These are phyloP conservation scores for Tyrophagus putrescentiae DNA, from an alignment of 1,140 invertebrate genomes.

Conservation along the genomic window DNA sequence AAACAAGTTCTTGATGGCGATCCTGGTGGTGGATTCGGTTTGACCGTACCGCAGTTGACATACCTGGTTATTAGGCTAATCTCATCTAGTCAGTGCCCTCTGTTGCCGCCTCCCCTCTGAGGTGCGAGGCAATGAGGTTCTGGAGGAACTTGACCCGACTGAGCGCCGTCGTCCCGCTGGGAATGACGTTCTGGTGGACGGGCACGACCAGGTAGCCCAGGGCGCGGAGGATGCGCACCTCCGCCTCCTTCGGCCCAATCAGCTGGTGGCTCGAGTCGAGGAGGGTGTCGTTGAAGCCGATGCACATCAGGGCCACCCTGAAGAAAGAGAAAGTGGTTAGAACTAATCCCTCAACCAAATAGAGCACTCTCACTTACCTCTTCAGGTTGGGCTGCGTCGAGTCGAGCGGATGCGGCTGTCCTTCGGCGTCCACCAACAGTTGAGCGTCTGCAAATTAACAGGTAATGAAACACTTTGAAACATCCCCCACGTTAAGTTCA, in stretches of 20 bases:
- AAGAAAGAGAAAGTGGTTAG: neutral
- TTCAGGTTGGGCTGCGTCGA: neutral
- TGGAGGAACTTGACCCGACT: slow-evolving; percentile 13
- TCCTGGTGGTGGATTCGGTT: neutral
- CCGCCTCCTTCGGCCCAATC: slow-evolving; percentile 5
- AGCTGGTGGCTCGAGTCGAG: neutral
- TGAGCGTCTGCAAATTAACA: slow-evolving; percentile 4
- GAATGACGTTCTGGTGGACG: neutral
- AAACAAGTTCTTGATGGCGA: neutral
- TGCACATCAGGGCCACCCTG: slow-evolving; percentile 13
- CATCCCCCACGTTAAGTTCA: neutral
- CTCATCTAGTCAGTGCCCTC: too few species aligned
- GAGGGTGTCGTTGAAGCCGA: slow-evolving; percentile 15
- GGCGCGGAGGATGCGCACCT: neutral
- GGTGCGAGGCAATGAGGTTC: neutral
- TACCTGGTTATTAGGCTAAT: neutral
- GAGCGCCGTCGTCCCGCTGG: neutral
- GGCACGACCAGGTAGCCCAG: slow-evolving; percentile 7
- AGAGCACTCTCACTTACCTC: neutral
- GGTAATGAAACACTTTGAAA: neutral
- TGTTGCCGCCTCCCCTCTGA: neutral
- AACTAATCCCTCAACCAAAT: neutral
- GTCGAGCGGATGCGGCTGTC: neutral
- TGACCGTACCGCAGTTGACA: neutral
- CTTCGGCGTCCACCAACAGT: neutral